Base-by-base conservation (phyloP, 2,797 vertebrate species). In the Notamacropus eugenii region DNA sequence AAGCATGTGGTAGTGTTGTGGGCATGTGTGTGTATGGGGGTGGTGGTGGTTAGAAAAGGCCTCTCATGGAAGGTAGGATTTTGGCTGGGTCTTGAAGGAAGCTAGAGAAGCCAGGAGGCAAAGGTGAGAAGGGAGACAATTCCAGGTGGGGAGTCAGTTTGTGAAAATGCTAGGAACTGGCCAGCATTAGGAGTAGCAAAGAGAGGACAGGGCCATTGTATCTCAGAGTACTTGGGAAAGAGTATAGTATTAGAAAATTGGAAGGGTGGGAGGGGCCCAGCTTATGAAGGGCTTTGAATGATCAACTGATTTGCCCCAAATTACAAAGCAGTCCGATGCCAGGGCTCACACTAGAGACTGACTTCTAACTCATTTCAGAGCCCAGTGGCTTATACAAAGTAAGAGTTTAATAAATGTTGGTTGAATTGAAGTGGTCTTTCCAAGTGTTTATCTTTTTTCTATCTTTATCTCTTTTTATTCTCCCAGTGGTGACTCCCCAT, bases 361-460 rank as follows among this genome's bases (percentile, higher is more conserved):
- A 34, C n/a, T 62, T 40, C 91, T 93, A 59, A 52, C 93, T 96
- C 62, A 46, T 87, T 87, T 87, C 74, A 87, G 74, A 46, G 3
- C 40, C 74, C 74, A 46, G 40, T 46, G 40, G 40, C 40, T 87
- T 46, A 34, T 3, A 87, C 24, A 46, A 22, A 87, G 22, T 11
- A 82, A 22, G 22, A 27, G 29, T 29, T 74, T 74, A 74, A 74
- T 40, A 74, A 74, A 40, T 74, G n/a, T 40, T 74, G 74, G 40
- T 27, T 87, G 74, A 87, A 46, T 87, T 46, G n/a, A 46, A 87
- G 22, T 46, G 40, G 40, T 46, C 40, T 87, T 87, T 50, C 74
- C 74, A 87, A 87, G 8, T 46, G 40, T 0, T 46, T 46, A 46
- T 46, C 46, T 46, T 46, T 46, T 46, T 46, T 46, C 46, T 46